Percentiles rank a stretch among this genome's conserved stretches.
phyloP scores from a whole-genome alignment of 2,113 vertebrate genomes.

The Brachyhypopomus occidentalis region DNA sequence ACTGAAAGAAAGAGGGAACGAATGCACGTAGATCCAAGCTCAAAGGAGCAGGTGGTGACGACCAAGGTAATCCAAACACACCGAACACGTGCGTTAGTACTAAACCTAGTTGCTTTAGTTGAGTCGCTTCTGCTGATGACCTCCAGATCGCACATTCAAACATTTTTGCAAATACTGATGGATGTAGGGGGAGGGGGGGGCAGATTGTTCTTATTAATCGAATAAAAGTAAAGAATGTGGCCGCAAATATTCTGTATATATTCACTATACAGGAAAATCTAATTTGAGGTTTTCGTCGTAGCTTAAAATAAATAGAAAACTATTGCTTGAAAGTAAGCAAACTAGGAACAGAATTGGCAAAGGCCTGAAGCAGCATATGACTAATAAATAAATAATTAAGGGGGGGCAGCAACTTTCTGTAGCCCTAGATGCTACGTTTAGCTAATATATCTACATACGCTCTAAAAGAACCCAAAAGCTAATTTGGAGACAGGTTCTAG shows the following conservation, averaged over 20 bases:
- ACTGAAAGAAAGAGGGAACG: background rate
- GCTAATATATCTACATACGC: background rate
- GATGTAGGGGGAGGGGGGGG: background rate
- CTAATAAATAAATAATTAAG: conserved; percentile 30
- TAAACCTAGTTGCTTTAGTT: background rate
- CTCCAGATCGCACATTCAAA: background rate
- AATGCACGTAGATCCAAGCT: background rate
- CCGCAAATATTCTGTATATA: too few relatives aligned
- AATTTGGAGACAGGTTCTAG: conserved; percentile 38
- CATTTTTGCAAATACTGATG: conserved; percentile 40
- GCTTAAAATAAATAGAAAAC: background rate
- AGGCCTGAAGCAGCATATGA: conserved; percentile 48
- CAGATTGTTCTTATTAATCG: background rate
- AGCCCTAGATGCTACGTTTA: conserved; percentile 20
- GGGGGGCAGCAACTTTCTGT: background rate
- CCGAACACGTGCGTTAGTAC: background rate
- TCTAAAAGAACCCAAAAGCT: conserved; percentile 2
- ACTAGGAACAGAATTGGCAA: conserved; percentile 45
- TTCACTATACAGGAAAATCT: too few relatives aligned
- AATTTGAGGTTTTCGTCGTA: background rate
- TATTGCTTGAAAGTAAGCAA: conserved; percentile 10
- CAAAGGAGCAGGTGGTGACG: background rate
- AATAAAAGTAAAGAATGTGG: background rate
- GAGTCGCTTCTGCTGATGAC: conserved; percentile 12
- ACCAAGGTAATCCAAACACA: background rate